These are phyloP conservation scores for Stictonetta naevosa DNA, from an alignment of 2,113 vertebrate genomes.

Conservation along the genomic window DNA sequence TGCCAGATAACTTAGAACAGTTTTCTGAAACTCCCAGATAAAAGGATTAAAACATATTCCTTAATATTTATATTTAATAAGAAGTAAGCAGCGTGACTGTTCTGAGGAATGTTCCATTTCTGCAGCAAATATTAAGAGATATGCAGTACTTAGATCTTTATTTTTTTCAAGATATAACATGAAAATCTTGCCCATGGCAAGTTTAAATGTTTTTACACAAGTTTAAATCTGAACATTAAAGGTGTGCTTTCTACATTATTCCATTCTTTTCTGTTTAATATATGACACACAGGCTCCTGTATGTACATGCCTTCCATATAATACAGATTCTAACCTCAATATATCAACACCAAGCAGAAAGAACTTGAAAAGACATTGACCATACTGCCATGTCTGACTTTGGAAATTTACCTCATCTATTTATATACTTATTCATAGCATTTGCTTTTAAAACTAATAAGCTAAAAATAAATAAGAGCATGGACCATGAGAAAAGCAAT, in stretches of 20 bases:
- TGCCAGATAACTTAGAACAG: background rate
- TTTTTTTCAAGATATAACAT: background rate
- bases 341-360: background rate
- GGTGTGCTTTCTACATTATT: background rate
- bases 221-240: background rate
- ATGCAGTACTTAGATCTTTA: background rate
- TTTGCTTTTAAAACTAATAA: background rate
- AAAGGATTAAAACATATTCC: background rate
- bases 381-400: background rate
- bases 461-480: background rate
- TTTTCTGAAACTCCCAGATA: conserved; percentile 29
- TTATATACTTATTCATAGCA: accelerated
- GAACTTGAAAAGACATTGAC: background rate
- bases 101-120: conserved; percentile 11
- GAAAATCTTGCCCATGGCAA: background rate
- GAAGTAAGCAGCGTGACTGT: background rate
- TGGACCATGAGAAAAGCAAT: background rate
- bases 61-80: conserved; percentile 14
- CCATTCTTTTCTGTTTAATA: background rate
- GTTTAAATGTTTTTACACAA: background rate
- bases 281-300: background rate
- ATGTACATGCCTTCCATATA: background rate
- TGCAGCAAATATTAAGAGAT: background rate
- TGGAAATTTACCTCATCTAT: background rate
- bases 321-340: background rate